Conservation (phyloP, 2,113 vertebrate genomes). For the Natator depressus region DNA sequence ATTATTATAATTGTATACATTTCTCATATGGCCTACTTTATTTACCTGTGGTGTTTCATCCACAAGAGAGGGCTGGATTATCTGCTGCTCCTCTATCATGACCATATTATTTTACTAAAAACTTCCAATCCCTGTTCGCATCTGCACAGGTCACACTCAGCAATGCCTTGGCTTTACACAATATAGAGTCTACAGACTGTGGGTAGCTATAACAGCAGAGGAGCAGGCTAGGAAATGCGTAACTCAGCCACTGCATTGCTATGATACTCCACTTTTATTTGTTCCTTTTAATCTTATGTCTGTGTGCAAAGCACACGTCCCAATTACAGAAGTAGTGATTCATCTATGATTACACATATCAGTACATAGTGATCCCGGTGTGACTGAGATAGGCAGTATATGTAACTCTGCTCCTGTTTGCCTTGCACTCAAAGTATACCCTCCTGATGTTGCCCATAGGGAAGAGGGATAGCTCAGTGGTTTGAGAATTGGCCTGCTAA, state of each 20-base stretch:
- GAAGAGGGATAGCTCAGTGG: too few species aligned
- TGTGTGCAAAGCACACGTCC: background rate
- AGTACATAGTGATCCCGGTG: background rate
- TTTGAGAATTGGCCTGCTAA: too few species aligned
- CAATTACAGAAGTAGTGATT: background rate
- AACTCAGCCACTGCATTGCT: background rate
- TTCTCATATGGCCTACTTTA: background rate
- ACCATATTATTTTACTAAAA: background rate
- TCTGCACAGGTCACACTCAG: background rate
- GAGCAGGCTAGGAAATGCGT: rapidly evolving
- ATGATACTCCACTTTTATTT: background rate
- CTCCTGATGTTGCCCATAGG: background rate
- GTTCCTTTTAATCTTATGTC: background rate
- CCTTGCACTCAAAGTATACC: background rate
- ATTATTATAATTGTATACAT: background rate
- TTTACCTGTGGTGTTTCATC: background rate
- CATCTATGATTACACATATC: background rate
- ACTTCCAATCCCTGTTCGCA: background rate
- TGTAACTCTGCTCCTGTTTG: background rate
- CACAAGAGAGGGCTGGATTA: background rate
- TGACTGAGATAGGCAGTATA: background rate
- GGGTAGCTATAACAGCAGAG: rapidly evolving
- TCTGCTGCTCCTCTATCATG: background rate
- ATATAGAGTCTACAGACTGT: background rate
- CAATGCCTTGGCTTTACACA: background rate